Percentiles rank a stretch among this genome's conserved stretches.
Conservation (phyloP, 2,888 invertebrate species). For the Neria commutata region DNA sequence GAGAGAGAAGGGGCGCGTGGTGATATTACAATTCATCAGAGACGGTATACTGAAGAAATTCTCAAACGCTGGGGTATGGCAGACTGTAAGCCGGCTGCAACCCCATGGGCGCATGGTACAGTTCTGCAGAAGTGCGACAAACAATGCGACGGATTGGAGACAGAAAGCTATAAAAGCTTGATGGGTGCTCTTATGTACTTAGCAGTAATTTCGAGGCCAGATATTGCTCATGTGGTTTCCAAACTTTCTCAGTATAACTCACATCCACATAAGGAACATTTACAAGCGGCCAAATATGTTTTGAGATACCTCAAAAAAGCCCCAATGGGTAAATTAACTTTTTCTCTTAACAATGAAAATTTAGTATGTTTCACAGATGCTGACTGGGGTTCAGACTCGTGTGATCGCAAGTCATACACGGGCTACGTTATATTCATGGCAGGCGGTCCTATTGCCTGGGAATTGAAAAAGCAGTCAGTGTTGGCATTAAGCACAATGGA, state of each 20-base stretch:
- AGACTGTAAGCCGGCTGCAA: slow-evolving; percentile 22
- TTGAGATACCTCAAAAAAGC: slow-evolving; percentile 23
- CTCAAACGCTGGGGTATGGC: slow-evolving; percentile 25
- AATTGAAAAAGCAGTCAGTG: slow-evolving; percentile 8
- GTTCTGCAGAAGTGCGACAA: slow-evolving; percentile 23
- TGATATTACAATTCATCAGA: slow-evolving; percentile 15
- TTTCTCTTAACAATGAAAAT: not conserved
- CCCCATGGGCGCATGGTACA: slow-evolving; percentile 23
- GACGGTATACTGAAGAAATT: slow-evolving; percentile 16
- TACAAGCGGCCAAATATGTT: slow-evolving; percentile 24
- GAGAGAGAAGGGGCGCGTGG: slow-evolving; percentile 14
- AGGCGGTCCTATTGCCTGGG: slow-evolving; percentile 14
- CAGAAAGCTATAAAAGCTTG: slow-evolving; percentile 21
- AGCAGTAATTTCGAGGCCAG: not conserved
- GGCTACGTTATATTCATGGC: slow-evolving; percentile 22
- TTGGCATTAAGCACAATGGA: slow-evolving; percentile 17
- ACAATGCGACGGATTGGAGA: slow-evolving; percentile 14
- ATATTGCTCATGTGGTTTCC: not conserved
- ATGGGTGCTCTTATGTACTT: slow-evolving; percentile 24
- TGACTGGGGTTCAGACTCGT: slow-evolving; percentile 12
- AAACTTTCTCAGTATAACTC: not conserved
- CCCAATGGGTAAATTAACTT: slow-evolving; percentile 7
- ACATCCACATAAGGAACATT: not conserved
- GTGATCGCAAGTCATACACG: slow-evolving; percentile 23
- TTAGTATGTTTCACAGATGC: slow-evolving; percentile 5